Conservation (phyloP, 1,140 invertebrate species). For the Marisa cornuarietis region DNA sequence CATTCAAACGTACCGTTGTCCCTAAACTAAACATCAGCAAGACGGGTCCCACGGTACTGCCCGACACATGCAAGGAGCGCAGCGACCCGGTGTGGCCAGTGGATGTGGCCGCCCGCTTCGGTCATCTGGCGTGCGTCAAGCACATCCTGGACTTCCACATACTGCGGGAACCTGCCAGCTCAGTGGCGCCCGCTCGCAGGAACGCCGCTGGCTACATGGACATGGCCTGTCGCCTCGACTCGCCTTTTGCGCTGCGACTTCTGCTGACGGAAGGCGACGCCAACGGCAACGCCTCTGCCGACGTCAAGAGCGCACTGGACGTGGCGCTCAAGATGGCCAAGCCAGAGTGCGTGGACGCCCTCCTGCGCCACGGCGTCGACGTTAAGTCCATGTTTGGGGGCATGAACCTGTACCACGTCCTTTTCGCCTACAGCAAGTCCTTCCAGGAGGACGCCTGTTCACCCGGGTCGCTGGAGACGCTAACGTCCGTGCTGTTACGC, state of each 20-base stretch:
- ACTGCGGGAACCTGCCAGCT: background rate
- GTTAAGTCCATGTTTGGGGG: slow-evolving; percentile 48
- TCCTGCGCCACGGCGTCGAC: slow-evolving; percentile 40
- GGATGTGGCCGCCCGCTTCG: slow-evolving; percentile 48
- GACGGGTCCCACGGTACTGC: background rate
- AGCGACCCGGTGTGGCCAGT: slow-evolving; percentile 34
- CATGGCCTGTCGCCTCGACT: slow-evolving; percentile 49
- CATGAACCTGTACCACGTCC: slow-evolving; percentile 58
- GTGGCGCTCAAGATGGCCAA: slow-evolving; percentile 41
- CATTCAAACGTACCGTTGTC: slow-evolving; percentile 13
- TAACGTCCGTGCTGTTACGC: slow-evolving; percentile 52
- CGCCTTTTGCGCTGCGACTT: slow-evolving; percentile 44
- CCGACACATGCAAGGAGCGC: slow-evolving; percentile 7
- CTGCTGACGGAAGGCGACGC: slow-evolving; percentile 40
- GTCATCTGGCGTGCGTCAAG: slow-evolving; percentile 46
- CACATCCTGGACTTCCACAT: slow-evolving; percentile 48
- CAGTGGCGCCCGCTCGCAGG: slow-evolving; percentile 12
- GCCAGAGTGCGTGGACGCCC: slow-evolving; percentile 52
- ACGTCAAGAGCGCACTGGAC: slow-evolving; percentile 46
- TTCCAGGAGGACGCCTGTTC: slow-evolving; percentile 38
- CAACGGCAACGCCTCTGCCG: slow-evolving; percentile 16
- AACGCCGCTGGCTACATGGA: slow-evolving; percentile 27
- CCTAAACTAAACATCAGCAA: slow-evolving; percentile 22
- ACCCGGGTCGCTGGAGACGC: slow-evolving; percentile 45
- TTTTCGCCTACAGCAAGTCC: slow-evolving; percentile 50